Evolutionary conservation across 2,888 invertebrate genomes (phyloP).

Genomic region (Colletes collaris): DNA sequence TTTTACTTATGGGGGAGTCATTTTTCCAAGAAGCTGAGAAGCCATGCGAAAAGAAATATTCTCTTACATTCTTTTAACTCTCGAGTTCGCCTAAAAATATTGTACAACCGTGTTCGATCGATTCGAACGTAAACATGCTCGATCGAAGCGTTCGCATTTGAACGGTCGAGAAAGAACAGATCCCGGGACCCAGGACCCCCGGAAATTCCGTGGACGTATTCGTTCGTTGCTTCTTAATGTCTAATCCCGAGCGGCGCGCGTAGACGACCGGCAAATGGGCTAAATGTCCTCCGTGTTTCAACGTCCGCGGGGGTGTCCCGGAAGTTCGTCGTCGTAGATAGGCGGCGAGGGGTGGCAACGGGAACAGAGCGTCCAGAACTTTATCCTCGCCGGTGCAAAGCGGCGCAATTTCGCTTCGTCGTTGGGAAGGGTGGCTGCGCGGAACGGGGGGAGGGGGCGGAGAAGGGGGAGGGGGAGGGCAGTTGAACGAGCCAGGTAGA

Average conservation of each 20-base stretch:
- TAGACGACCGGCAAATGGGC: slow-evolving; percentile 53
- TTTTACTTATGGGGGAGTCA: too few relatives aligned
- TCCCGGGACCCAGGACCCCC: background rate
- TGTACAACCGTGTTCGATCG: too few relatives aligned
- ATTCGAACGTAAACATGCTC: too few relatives aligned
- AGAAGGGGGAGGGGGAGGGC: slow-evolving; percentile 4
- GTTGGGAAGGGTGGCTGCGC: slow-evolving; percentile 24
- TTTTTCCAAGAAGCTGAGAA: too few relatives aligned
- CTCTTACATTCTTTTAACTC: too few relatives aligned
- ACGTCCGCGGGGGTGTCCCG: slow-evolving; percentile 32
- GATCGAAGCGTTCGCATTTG: too few relatives aligned
- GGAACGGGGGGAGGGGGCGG: background rate
- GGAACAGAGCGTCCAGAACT: slow-evolving; percentile 52
- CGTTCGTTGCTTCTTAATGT: slow-evolving; percentile 46
- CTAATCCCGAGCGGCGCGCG: slow-evolving; percentile 49
- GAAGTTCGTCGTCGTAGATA: slow-evolving; percentile 35
- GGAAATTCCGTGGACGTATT: slow-evolving; percentile 49
- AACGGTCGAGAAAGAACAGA: too few relatives aligned
- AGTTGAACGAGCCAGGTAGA: slow-evolving; percentile 45
- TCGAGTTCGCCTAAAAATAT: too few relatives aligned
- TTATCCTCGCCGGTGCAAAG: slow-evolving; percentile 68
- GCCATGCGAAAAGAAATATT: too few relatives aligned
- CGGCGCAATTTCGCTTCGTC: slow-evolving; percentile 69
- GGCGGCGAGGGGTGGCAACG: slow-evolving; percentile 36
- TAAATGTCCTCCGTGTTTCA: slow-evolving; percentile 47